phyloP scores from a whole-genome alignment of 1,140 invertebrate genomes.

The Chionoecetes opilio region DNA sequence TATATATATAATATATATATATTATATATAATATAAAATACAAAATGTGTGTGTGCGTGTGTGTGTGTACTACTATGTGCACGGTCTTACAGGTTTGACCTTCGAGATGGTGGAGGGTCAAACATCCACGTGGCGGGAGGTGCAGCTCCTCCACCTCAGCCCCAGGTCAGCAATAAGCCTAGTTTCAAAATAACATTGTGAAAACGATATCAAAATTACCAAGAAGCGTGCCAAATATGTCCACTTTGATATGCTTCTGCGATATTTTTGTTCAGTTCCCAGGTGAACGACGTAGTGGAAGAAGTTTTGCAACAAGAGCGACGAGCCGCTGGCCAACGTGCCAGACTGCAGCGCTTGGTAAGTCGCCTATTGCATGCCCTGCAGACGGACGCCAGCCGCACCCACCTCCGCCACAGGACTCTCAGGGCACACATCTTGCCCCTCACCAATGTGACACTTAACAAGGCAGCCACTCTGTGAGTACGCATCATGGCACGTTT shows the following conservation, averaged over 20 bases:
- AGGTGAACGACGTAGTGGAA: slow-evolving; percentile 35
- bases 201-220: too few relatives aligned
- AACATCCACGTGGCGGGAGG: not conserved
- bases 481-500: too few relatives aligned
- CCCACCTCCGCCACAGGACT: slow-evolving; percentile 47
- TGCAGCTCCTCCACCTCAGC: slow-evolving; percentile 45
- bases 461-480: slow-evolving; percentile 60
- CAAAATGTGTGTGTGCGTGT: too few relatives aligned
- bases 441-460: slow-evolving; percentile 63
- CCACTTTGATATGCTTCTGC: too few relatives aligned
- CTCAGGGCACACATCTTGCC: slow-evolving; percentile 59
- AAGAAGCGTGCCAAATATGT: too few relatives aligned
- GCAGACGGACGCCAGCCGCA: not conserved
- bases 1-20: too few relatives aligned
- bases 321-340: slow-evolving; percentile 36
- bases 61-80: too few relatives aligned
- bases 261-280: not conserved
- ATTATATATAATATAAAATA: too few relatives aligned
- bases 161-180: not conserved
- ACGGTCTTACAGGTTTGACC: slow-evolving; percentile 27
- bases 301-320: not conserved
- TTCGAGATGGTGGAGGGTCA: slow-evolving; percentile 45
- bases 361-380: slow-evolving; percentile 54
- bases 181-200: too few relatives aligned
- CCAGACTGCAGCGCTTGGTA: slow-evolving; percentile 53